Conservation (phyloP, 2,113 vertebrate genomes). For the Sclerurus mexicanus region DNA sequence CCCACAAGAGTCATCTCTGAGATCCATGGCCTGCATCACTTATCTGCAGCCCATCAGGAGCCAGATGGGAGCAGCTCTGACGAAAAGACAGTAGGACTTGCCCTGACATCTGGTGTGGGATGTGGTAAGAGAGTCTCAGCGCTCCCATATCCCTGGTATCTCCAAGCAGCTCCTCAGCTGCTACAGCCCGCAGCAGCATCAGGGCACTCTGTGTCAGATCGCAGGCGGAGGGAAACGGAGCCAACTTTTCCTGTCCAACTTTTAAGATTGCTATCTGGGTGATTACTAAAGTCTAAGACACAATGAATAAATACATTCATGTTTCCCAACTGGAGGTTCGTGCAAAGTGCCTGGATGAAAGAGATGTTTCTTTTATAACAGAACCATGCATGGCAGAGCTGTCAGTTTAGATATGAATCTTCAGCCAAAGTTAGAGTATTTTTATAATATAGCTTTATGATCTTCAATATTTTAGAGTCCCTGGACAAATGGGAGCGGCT, state of each 20-base stretch:
- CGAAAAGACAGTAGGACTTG: background rate
- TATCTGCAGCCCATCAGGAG: background rate
- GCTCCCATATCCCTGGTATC: background rate
- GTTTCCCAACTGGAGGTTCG: conserved; percentile 24
- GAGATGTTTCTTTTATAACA: conserved; percentile 55
- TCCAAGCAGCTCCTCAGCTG: background rate
- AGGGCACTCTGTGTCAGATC: background rate
- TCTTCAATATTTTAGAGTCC: conserved; percentile 79
- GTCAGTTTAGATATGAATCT: conserved; percentile 17
- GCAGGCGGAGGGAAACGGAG: rapidly evolving
- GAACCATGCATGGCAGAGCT: conserved; percentile 8
- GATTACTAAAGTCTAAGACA: conserved; percentile 8
- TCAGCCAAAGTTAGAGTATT: conserved; percentile 10
- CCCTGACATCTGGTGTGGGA: background rate
- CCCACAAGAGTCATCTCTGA: background rate
- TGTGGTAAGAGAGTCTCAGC: background rate
- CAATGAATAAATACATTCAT: conserved; percentile 41
- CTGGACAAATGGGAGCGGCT: conserved; percentile 97
- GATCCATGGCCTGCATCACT: background rate
- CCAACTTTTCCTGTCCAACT: conserved; percentile 20
- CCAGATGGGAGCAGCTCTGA: background rate
- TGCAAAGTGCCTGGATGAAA: conserved; percentile 40
- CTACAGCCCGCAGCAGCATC: background rate
- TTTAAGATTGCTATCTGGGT: conserved; percentile 30
- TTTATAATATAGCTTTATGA: conserved; percentile 28